Evolutionary conservation across 2,888 invertebrate genomes (phyloP).

Genomic region (Pedicia rivosa): DNA sequence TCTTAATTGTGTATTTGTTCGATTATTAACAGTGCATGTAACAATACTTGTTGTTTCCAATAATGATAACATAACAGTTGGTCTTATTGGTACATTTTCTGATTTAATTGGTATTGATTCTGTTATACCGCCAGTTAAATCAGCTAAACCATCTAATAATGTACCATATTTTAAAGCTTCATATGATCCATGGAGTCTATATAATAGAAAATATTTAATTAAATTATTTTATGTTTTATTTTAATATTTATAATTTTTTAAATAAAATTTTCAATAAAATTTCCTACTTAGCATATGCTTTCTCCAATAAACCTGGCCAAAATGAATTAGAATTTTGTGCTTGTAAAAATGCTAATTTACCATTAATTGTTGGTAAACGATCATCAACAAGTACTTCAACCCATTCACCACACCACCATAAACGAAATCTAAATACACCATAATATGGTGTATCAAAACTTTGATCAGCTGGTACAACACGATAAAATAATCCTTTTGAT

Average conservation of each 20-base stretch:
- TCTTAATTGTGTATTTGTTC: conserved; percentile 32
- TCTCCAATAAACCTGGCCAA: conserved; percentile 81
- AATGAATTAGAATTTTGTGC: conserved; percentile 64
- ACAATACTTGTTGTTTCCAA: conserved; percentile 73
- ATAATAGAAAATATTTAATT: conserved; percentile 10
- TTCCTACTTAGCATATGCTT: conserved; percentile 88
- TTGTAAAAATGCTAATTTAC: conserved; percentile 72
- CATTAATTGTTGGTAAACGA: conserved; percentile 73
- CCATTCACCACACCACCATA: conserved; percentile 94
- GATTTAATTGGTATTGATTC: conserved; percentile 61
- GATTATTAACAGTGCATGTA: conserved; percentile 49
- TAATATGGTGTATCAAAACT: conserved; percentile 53
- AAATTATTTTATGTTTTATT: background rate
- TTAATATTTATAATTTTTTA: conserved; percentile 7
- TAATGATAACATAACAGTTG: conserved; percentile 44
- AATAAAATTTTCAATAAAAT: conserved; percentile 23
- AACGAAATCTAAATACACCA: conserved; percentile 73
- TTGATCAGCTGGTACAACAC: conserved; percentile 85
- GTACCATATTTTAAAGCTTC: conserved; percentile 89
- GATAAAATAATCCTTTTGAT: conserved; percentile 74
- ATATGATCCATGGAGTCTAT: conserved; percentile 78
- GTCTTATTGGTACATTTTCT: conserved; percentile 48
- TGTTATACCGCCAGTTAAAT: conserved; percentile 78
- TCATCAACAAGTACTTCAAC: conserved; percentile 81
- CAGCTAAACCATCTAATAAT: conserved; percentile 69